Conservation (phyloP, 2,888 invertebrate species). For the Ischnura elegans region DNA sequence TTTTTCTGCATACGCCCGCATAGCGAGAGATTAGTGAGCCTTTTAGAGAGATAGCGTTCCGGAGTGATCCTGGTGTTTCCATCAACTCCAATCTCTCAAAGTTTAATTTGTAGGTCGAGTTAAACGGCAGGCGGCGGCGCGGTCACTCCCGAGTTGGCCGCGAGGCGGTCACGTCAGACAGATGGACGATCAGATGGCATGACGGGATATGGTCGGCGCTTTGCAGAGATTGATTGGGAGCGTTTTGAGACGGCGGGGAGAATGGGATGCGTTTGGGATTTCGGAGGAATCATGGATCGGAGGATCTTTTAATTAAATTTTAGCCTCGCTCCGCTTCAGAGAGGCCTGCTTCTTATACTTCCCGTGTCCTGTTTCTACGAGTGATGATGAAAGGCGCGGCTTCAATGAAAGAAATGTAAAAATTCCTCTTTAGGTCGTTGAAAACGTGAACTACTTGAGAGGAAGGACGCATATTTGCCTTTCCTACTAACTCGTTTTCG, state of each 20-base stretch:
- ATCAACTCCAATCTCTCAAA: conserved; percentile 3
- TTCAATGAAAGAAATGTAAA: too few species aligned
- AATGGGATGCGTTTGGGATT: not conserved
- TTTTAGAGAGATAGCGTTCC: not conserved
- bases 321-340: not conserved
- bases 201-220: not conserved
- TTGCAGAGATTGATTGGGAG: not conserved
- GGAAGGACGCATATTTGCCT: too few species aligned
- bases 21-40: not conserved
- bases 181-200: not conserved
- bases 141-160: not conserved
- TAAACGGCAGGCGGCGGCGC: not conserved
- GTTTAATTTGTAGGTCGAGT: conserved; percentile 7
- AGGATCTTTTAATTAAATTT: conserved; percentile 30
- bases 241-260: too few species aligned
- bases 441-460: too few species aligned
- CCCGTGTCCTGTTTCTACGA: not conserved
- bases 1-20: not conserved
- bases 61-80: not conserved
- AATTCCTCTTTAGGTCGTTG: too few species aligned
- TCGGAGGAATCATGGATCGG: conserved; percentile 20
- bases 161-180: not conserved
- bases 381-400: not conserved
- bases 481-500: too few species aligned
- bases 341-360: not conserved